Base-by-base conservation (phyloP, 1,140 invertebrate genomes). In the Myzus persicae region DNA sequence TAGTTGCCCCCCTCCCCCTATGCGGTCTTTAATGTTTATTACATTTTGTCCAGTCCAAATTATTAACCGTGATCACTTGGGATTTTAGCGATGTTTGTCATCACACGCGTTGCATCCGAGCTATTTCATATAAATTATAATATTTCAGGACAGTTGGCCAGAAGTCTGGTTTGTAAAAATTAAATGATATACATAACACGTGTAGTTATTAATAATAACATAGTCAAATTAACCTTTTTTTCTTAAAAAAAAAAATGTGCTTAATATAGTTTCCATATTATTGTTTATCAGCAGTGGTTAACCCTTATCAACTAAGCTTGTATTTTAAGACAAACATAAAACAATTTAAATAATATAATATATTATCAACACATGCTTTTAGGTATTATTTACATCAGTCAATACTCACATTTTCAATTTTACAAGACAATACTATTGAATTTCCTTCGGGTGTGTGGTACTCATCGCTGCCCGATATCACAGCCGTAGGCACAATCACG, bases 401-500 rank as follows among this genome's bases (percentile, higher is more conserved):
- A 36, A 38, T 40, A 81, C 96, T 96, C 95, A 98, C 98, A 96
- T 98, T 98, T 95, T 98, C 98, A 95, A 98, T 98, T 94, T 98
- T 97, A 96, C 98, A 98, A 94, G 98, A 97, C 94, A 98, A 96
- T 95, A 97, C 98, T 95, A 98, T 98, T 94, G 98, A 97, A 95
- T 97, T 98, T 94, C 98, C 98, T 94, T 98, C 97, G 95, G 98
- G 98, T 84, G 98, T 98, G 95, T 98, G 98, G 95, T 98, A 97
- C 94, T 98, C 98, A 51, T 97, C 97, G 93, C 97, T 98, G 51
- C 96, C 96, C 94, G 98, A 96, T 95, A 98, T 98, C 95, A 97
- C 98, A 87, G 98, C 98, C 95, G 98, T 97, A 20, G 98, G 98
- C 94, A 98, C 97, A 94, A 98, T 97, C 94, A 98, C 98, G 95